Percentiles rank a stretch among this genome's conserved stretches.
Evolutionary conservation across 2,113 vertebrate species (phyloP).

Genomic region (Corydoras maculifer): DNA sequence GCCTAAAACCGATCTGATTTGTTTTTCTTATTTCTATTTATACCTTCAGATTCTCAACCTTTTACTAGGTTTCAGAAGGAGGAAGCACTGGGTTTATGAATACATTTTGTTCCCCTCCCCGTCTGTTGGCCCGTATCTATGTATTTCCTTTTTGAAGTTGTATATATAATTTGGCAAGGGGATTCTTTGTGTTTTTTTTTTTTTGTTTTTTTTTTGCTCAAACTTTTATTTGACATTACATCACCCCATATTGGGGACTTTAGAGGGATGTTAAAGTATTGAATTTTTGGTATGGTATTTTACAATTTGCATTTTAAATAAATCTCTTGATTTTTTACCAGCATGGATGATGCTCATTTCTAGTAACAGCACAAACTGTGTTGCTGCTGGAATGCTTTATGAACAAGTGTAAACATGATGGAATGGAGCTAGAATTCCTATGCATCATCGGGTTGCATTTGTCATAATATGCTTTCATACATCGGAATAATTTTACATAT

Average conservation of each 20-base stretch:
- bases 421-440: too few species aligned
- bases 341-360: not conserved
- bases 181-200: slow-evolving; percentile 46
- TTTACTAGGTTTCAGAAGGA: slow-evolving; percentile 42
- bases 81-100: slow-evolving; percentile 55
- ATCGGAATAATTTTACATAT: too few species aligned
- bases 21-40: not conserved
- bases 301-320: slow-evolving; percentile 68
- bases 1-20: not conserved
- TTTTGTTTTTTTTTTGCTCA: slow-evolving; percentile 50
- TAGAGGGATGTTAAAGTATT: slow-evolving; percentile 46
- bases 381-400: too few species aligned
- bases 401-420: too few species aligned
- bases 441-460: too few species aligned
- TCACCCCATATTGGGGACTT: slow-evolving; percentile 76
- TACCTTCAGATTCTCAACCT: not conserved
- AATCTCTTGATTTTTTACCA: slow-evolving; percentile 57
- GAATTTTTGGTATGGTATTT: slow-evolving; percentile 59
- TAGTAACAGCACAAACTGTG: not conserved
- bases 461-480: too few species aligned
- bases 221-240: slow-evolving; percentile 55
- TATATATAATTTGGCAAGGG: slow-evolving; percentile 64
- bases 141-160: slow-evolving; percentile 55
- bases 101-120: slow-evolving; percentile 32
- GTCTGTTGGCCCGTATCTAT: slow-evolving; percentile 36